Conservation (phyloP, 2,888 invertebrate genomes). For the Trachelus troglodyta region DNA sequence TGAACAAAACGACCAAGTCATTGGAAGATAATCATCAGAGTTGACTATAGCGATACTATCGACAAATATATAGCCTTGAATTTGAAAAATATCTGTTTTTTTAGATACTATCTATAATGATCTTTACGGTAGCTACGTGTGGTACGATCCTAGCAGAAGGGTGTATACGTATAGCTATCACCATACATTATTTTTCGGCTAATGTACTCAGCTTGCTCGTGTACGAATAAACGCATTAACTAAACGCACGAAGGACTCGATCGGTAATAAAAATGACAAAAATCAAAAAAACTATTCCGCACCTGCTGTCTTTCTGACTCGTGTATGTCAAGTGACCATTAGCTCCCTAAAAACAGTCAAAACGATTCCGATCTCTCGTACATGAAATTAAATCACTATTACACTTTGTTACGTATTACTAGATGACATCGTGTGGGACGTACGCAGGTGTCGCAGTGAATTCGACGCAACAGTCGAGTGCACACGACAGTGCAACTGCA, state of each 20-base stretch:
- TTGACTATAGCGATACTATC: not conserved
- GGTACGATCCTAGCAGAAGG: not conserved
- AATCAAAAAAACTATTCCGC: not conserved
- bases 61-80: not conserved
- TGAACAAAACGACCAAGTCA: not conserved
- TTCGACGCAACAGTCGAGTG: conserved; percentile 28
- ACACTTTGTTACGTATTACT: conserved; percentile 40
- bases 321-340: conserved; percentile 59
- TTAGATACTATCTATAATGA: not conserved
- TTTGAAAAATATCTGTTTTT: not conserved
- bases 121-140: not conserved
- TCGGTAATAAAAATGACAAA: not conserved
- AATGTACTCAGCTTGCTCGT: not conserved
- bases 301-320: conserved; percentile 20
- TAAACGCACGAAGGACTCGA: not conserved
- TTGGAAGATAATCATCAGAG: not conserved
- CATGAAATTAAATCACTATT: conserved; percentile 60
- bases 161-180: not conserved
- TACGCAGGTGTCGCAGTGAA: conserved; percentile 52
- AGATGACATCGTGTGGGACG: conserved; percentile 46
- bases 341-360: conserved; percentile 36
- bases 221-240: not conserved
- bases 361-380: conserved; percentile 53
- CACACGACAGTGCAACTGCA: conserved; percentile 9
- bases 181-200: not conserved